These are phyloP conservation scores for Acronicta psi DNA, from an alignment of 2,888 invertebrate genomes.

Conservation along the genomic window DNA sequence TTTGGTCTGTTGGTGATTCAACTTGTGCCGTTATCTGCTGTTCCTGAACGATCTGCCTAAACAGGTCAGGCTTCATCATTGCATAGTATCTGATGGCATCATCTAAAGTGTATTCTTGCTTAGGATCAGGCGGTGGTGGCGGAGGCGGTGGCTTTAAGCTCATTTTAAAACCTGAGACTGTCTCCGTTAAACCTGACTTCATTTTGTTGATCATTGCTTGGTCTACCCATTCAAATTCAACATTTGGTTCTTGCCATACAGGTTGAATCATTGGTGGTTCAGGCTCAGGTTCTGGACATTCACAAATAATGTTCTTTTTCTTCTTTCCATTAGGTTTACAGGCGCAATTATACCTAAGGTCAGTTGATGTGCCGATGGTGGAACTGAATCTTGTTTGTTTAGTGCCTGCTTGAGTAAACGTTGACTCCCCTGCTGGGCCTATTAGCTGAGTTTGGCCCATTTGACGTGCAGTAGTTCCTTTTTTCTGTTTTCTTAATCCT, in stretches of 20 bases:
- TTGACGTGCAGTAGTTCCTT: not conserved
- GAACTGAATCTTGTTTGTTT: conserved; percentile 15
- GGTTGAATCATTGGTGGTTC: conserved; percentile 8
- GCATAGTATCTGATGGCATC: conserved; percentile 67
- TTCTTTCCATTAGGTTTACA: conserved; percentile 34
- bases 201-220: conserved; percentile 49
- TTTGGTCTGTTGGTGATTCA: too few species aligned
- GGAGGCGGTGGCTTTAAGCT: conserved; percentile 44
- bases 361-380: conserved; percentile 31
- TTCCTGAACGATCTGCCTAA: conserved; percentile 44
- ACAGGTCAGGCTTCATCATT: conserved; percentile 44
- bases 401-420: conserved; percentile 7
- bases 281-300: conserved; percentile 54
- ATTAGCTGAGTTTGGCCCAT: not conserved
- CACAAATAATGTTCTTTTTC: conserved; percentile 50
- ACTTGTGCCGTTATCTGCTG: conserved; percentile 18
- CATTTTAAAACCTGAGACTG: conserved; percentile 70
- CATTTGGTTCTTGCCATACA: not conserved
- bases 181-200: conserved; percentile 67
- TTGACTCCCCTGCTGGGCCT: not conserved
- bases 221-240: not conserved
- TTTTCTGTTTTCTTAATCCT: conserved; percentile 1
- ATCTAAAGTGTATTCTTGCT: conserved; percentile 21
- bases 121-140: not conserved
- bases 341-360: not conserved